Percentiles rank a stretch among this genome's conserved stretches.
Conservation (phyloP, 92 coral and sea anemone genomes). For the Parazoanthus swiftii region DNA sequence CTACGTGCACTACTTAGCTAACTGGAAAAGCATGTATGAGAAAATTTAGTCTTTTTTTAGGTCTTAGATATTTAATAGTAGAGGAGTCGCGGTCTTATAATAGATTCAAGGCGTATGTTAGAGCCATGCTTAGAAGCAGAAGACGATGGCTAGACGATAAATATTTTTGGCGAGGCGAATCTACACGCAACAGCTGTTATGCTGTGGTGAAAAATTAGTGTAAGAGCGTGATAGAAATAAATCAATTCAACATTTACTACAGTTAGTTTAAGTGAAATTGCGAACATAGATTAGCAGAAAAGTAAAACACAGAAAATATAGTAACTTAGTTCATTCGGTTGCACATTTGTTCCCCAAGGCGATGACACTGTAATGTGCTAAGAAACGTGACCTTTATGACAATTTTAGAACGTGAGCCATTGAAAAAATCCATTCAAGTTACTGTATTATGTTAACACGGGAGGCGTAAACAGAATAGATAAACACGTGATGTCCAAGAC, state of each 20-base stretch:
- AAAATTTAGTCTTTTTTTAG: no score
- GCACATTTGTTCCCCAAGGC: constrained; percentile 28
- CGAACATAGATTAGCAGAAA: background rate
- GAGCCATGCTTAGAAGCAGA: no score
- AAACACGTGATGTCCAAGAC: constrained; percentile 17
- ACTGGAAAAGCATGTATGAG: no score
- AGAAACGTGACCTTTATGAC: constrained; percentile 12
- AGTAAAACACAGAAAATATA: constrained; percentile 18
- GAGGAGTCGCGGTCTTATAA: no score
- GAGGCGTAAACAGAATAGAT: background rate
- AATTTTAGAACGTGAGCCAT: background rate
- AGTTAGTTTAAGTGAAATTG: background rate
- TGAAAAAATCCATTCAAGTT: background rate
- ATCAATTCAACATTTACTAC: background rate
- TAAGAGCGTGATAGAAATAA: background rate
- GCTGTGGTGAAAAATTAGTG: constrained; percentile 7
- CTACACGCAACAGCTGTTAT: no score
- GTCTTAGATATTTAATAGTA: no score
- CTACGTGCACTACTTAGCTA: no score
- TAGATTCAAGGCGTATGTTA: no score
- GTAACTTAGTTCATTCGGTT: background rate
- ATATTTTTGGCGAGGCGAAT: no score
- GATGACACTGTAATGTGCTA: constrained; percentile 1
- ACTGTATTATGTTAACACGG: background rate
- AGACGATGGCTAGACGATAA: no score